phyloP scores from a whole-genome alignment of 1,140 invertebrate genomes.

The Monomorium pharaonis region DNA sequence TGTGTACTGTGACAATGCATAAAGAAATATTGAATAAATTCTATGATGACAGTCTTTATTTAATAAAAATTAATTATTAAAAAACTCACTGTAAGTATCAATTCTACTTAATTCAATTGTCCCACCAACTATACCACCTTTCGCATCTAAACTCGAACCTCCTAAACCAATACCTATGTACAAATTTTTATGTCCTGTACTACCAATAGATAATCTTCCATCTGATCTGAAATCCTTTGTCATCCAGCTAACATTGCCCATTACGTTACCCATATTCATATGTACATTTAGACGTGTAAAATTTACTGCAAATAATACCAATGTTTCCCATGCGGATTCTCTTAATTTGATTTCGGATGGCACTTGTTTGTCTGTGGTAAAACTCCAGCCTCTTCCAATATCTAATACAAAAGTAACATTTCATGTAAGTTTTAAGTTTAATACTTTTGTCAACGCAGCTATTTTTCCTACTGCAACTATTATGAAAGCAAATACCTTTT shows the following conservation, averaged over 20 bases:
- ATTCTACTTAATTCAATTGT: constrained; percentile 96
- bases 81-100: constrained; percentile 91
- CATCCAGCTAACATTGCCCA: constrained; percentile 98
- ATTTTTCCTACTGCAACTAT: background rate
- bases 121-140: constrained; percentile 98
- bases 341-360: constrained; percentile 85
- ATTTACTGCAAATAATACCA: constrained; percentile 98
- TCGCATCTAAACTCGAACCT: constrained; percentile 96
- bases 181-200: constrained; percentile 97
- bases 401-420: constrained; percentile 70
- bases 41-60: background rate
- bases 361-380: constrained; percentile 84
- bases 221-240: constrained; percentile 96
- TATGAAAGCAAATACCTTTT: constrained; percentile 78
- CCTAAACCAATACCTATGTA: constrained; percentile 95
- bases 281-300: constrained; percentile 97
- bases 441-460: no score
- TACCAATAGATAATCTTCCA: constrained; percentile 96
- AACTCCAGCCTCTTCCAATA: constrained; percentile 85
- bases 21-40: background rate
- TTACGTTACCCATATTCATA: constrained; percentile 99
- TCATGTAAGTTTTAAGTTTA: background rate
- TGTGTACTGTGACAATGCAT: constrained; percentile 88
- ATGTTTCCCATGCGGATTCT: constrained; percentile 95
- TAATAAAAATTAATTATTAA: constrained; percentile 11